Evolutionary conservation across 2,797 vertebrate genomes (phyloP).

Genomic region (Poecilia picta): DNA sequence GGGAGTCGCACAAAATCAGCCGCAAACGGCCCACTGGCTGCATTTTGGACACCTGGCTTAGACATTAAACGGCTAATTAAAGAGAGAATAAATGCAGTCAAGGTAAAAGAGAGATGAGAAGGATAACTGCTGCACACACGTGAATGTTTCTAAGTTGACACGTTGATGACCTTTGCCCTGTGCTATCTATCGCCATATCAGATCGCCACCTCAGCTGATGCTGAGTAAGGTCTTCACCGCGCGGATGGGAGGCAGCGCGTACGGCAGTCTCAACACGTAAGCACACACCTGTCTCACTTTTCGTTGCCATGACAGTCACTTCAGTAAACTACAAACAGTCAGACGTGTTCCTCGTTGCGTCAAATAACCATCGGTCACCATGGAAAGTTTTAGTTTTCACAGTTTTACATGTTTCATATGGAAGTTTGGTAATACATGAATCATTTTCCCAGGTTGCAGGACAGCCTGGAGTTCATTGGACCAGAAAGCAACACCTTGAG

Average conservation of each 20-base stretch:
- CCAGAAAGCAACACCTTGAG: slow-evolving; percentile 90
- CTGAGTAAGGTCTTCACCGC: slow-evolving; percentile 99
- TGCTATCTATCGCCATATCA: slow-evolving; percentile 67
- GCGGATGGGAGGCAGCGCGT: slow-evolving; percentile 93
- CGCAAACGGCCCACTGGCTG: too few relatives aligned
- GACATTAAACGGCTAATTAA: background rate
- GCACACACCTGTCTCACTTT: slow-evolving; percentile 49
- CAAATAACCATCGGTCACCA: slow-evolving; percentile 4
- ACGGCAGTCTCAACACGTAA: slow-evolving; percentile 98
- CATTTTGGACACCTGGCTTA: background rate
- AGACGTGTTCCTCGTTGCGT: background rate
- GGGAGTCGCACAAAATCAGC: too few relatives aligned
- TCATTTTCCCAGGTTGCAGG: slow-evolving; percentile 86
- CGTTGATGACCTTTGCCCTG: slow-evolving; percentile 49
- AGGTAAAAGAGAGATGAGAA: background rate
- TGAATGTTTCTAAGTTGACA: slow-evolving; percentile 3
- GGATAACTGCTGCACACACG: background rate
- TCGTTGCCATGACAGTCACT: slow-evolving; percentile 9
- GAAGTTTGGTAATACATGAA: background rate
- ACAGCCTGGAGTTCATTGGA: slow-evolving; percentile 97
- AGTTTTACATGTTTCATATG: background rate
- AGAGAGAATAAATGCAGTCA: background rate
- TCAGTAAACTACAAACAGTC: background rate
- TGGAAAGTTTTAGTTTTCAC: slow-evolving; percentile 1
- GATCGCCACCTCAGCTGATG: slow-evolving; percentile 97